These are phyloP conservation scores for Menidia beryllina DNA, from an alignment of 2,113 vertebrate species.

Conservation along the genomic window DNA sequence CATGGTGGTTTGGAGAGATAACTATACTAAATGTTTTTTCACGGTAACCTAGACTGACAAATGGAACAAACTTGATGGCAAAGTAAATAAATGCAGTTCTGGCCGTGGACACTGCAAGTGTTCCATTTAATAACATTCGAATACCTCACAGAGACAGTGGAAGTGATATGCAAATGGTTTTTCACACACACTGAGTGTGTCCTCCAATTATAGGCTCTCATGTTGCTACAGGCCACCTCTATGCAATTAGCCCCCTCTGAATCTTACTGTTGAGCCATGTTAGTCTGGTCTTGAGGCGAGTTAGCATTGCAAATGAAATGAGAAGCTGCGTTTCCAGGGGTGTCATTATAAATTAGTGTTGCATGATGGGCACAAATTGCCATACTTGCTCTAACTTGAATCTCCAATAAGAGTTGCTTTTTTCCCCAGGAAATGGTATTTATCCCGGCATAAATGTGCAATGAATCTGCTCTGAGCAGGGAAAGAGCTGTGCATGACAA, in stretches of 20 bases:
- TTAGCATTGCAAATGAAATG: conserved; percentile 75
- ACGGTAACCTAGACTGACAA: neutral
- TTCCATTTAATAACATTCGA: conserved; percentile 67
- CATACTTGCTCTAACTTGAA: conserved; percentile 55
- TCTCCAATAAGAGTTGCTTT: conserved; percentile 55
- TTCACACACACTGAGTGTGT: conserved; percentile 72
- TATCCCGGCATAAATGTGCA: conserved; percentile 52
- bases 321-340: conserved; percentile 62
- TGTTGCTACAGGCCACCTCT: conserved; percentile 73
- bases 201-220: conserved; percentile 75
- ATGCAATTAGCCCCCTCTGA: conserved; percentile 74
- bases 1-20: neutral
- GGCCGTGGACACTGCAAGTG: conserved; percentile 40
- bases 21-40: neutral
- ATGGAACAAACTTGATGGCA: conserved; percentile 16
- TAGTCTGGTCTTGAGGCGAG: conserved; percentile 59
- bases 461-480: conserved; percentile 32
- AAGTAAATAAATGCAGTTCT: conserved; percentile 36
- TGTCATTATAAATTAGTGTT: conserved; percentile 75
- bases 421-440: conserved; percentile 57
- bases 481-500: conserved; percentile 55
- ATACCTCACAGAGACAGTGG: conserved; percentile 65
- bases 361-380: conserved; percentile 74
- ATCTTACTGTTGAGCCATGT: conserved; percentile 53
- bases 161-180: conserved; percentile 74